Evolutionary conservation across 2,888 invertebrate species (phyloP).

Genomic region (Agrotis exclamationis): DNA sequence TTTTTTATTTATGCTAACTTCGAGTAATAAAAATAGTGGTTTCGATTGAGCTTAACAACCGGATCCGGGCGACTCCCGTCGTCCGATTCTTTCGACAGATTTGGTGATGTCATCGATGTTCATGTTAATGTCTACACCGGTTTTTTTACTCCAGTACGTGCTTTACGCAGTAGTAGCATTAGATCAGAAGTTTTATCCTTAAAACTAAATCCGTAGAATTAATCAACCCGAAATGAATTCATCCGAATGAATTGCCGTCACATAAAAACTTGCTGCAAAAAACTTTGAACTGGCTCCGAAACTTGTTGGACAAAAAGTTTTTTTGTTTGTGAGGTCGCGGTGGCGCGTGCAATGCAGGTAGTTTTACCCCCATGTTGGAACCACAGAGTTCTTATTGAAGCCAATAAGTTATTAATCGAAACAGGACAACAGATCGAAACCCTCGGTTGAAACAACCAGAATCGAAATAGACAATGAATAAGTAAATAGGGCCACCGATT

Average conservation of each 20-base stretch:
- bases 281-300: constrained; percentile 41
- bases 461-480: constrained; percentile 49
- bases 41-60: constrained; percentile 85
- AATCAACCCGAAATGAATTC: constrained; percentile 35
- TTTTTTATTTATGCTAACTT: constrained; percentile 76
- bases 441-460: constrained; percentile 23
- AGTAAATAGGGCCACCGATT: constrained; percentile 49
- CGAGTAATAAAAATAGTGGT: constrained; percentile 87
- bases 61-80: constrained; percentile 86
- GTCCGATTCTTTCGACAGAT: constrained; percentile 79
- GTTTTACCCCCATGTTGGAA: constrained; percentile 49
- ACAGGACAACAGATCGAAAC: constrained; percentile 24
- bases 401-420: constrained; percentile 47
- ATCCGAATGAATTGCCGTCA: constrained; percentile 34
- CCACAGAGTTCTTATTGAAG: constrained; percentile 38
- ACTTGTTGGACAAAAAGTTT: constrained; percentile 65
- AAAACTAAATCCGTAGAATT: constrained; percentile 30
- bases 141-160: constrained; percentile 40
- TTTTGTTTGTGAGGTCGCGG: constrained; percentile 53
- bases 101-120: constrained; percentile 85
- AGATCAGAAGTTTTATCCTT: constrained; percentile 13
- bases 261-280: constrained; percentile 58
- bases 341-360: constrained; percentile 73
- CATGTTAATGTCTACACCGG: constrained; percentile 66
- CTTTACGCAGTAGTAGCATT: constrained; percentile 37